Base-by-base conservation (phyloP, 2,797 vertebrate species). In the Chaenodraco wilsoni region DNA sequence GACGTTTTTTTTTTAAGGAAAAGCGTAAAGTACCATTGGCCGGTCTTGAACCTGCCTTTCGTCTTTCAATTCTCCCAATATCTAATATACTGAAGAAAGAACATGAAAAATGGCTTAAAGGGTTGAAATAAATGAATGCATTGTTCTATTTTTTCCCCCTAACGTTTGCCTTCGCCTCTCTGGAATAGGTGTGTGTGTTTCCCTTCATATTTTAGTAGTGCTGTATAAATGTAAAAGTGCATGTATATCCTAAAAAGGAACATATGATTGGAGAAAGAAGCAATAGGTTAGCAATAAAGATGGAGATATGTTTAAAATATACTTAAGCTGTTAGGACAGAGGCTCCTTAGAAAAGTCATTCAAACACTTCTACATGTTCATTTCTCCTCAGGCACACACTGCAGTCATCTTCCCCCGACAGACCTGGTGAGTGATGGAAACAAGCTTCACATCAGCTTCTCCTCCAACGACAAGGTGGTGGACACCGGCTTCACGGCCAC, bases 381-480 rank as follows among this genome's bases (percentile, higher is more conserved):
- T 70, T 45, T 84, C 21, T 76, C 51, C 37, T 65, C 84, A 95
- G 95, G 94, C 69, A 89, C 86, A 67, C 87, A 90, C 85, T 95
- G 95, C 83, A 93, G 92, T 62, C 82, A 87, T 23, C 49, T 65
- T 0, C 46, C 82, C 23, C 94, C 94, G 31, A 63, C 58, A 74
- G 92, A 92, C 60, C 50, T 94, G 70, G 92, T 95, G 76, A 94
- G 93, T n/a, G 74, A 84, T 45, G 91, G 92, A 45, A 84, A 93
- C 73, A 80, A 11, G 0, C 84, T 95, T 79, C 84, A 76, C 12
- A 77, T 95, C 76, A 81, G 27, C 46, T 95, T 95, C 87, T 87
- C 88, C 19, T 92, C 93, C 76, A 95, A 95, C 48, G 80, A 84
- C 84, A 93, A 78, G 60, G 89, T 95, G 49, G 94, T 95, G 79